phyloP scores from a whole-genome alignment of 2,888 invertebrate species.

The Pollenia amentaria region DNA sequence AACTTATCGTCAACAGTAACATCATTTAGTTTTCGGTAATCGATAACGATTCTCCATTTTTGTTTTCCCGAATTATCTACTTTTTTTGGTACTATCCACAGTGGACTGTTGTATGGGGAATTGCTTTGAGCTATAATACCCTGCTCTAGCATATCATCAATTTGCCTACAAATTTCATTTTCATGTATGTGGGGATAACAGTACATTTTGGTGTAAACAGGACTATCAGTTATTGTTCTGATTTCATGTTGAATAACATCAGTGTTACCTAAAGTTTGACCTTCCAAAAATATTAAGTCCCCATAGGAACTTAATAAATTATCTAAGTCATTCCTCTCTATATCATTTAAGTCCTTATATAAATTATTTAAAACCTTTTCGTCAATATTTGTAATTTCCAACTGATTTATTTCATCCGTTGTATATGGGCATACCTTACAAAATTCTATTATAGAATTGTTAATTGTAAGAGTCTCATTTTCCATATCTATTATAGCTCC shows the following conservation, averaged over 20 bases:
- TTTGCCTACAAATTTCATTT: conserved; percentile 51
- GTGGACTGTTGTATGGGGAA: neutral
- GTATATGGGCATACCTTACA: neutral
- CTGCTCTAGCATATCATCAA: conserved; percentile 34
- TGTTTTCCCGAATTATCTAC: neutral
- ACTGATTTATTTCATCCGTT: neutral
- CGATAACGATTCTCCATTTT: conserved; percentile 28
- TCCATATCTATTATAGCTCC: conserved; percentile 38
- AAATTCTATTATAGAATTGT: neutral
- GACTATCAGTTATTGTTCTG: conserved; percentile 17
- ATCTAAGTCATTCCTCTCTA: neutral
- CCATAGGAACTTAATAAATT: neutral
- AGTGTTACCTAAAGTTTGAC: conserved; percentile 24
- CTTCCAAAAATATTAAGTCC: conserved; percentile 30
- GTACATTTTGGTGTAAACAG: conserved; percentile 44
- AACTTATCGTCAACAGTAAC: conserved; percentile 36
- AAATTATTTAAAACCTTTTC: neutral
- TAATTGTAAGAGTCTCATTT: conserved; percentile 28
- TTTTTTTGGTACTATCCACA: conserved; percentile 22
- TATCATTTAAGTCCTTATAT: neutral
- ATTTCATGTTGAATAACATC: conserved; percentile 38
- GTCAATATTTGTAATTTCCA: conserved; percentile 4
- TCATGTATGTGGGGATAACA: conserved; percentile 54
- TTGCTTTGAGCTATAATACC: conserved; percentile 20
- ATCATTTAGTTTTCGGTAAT: conserved; percentile 16